Conservation (phyloP, 1,140 invertebrate genomes). For the Akabosia matsudoensis region DNA sequence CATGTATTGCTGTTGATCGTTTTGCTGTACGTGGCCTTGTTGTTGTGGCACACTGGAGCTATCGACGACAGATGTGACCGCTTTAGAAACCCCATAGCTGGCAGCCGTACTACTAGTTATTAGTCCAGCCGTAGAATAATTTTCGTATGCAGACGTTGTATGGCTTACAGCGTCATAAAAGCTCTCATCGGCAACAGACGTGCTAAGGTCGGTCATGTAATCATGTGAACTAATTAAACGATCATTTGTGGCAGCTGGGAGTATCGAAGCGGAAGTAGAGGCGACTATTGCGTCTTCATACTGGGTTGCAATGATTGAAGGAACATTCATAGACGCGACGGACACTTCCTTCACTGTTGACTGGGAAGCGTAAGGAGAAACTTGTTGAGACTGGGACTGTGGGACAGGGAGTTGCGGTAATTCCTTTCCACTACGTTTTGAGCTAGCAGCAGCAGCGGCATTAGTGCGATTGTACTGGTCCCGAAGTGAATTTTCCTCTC, state of each 20-base stretch:
- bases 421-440: conserved; percentile 34
- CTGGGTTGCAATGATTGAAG: conserved; percentile 33
- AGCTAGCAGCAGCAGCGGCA: neutral
- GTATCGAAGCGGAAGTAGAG: neutral
- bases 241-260: neutral
- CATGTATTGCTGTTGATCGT: conserved; percentile 30
- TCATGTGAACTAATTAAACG: conserved; percentile 11
- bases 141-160: neutral
- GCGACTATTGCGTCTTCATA: conserved; percentile 28
- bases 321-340: conserved; percentile 21
- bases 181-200: conserved; percentile 12
- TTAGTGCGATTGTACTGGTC: conserved; percentile 36
- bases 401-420: conserved; percentile 37
- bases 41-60: conserved; percentile 39
- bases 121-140: neutral
- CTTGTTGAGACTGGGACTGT: conserved; percentile 29
- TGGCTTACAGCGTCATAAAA: conserved; percentile 50
- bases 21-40: neutral
- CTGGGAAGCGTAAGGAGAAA: conserved; percentile 31
- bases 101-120: neutral
- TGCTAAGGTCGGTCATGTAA: conserved; percentile 10
- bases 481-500: conserved; percentile 33
- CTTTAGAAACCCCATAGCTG: conserved; percentile 22
- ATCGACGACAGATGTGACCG: conserved; percentile 41
- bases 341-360: conserved; percentile 38